A percentile compares a stretch with the other conserved stretches of the same genome.
phyloP scores from a whole-genome alignment of 2,797 vertebrate species.

The Lacerta agilis region DNA sequence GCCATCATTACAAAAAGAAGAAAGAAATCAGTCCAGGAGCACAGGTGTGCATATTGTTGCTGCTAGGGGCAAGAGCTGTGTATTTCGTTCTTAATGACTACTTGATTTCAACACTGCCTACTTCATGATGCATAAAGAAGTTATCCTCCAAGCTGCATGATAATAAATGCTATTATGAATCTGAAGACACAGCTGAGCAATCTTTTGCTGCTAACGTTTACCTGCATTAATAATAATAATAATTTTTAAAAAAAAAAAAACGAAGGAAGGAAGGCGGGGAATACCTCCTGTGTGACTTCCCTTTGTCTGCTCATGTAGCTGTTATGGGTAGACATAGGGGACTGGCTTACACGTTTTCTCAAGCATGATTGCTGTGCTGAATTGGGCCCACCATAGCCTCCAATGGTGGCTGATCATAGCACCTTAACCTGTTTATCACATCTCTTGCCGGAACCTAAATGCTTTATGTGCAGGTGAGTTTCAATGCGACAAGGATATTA shows the following conservation, averaged over 20 bases:
- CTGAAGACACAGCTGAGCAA: slow-evolving; percentile 13
- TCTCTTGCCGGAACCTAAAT: not conserved
- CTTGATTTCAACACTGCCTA: slow-evolving; percentile 43
- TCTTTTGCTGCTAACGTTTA: not conserved
- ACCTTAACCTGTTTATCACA: not conserved
- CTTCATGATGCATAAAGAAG: slow-evolving; percentile 10
- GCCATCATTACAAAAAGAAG: slow-evolving; percentile 40
- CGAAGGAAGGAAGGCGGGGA: too few relatives aligned
- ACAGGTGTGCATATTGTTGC: slow-evolving; percentile 59
- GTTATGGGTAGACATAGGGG: not conserved
- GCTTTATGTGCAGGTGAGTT: not conserved
- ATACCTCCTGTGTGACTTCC: not conserved
- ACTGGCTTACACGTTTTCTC: not conserved
- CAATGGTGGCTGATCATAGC: not conserved
- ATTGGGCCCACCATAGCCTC: not conserved
- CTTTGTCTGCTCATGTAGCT: not conserved
- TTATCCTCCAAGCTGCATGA: slow-evolving; percentile 19
- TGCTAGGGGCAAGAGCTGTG: slow-evolving; percentile 30
- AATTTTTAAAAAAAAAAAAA: not conserved
- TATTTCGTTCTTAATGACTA: slow-evolving; percentile 61
- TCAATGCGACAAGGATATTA: not conserved
- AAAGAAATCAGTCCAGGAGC: slow-evolving; percentile 24
- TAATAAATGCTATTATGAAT: slow-evolving; percentile 31
- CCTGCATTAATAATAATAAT: not conserved
- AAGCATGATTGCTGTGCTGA: not conserved